Percentiles rank a stretch among this genome's conserved stretches.
Evolutionary conservation across 2,113 vertebrate species (phyloP).

Genomic region (Anolis carolinensis): DNA sequence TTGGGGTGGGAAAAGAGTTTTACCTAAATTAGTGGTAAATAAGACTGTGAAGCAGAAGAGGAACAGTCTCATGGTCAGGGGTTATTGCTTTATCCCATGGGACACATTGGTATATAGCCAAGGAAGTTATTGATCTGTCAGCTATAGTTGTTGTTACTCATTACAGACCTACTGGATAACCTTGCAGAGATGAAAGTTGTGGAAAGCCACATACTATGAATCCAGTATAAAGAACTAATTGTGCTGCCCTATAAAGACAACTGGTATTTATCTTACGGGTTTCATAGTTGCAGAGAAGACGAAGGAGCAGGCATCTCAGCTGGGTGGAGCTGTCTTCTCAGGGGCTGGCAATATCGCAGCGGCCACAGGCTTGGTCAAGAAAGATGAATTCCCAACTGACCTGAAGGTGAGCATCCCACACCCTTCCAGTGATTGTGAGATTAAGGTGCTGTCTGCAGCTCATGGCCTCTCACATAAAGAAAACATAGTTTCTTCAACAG

Average conservation of each 20-base stretch:
- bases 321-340: constrained; percentile 87
- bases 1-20: neutral
- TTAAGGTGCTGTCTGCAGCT: neutral
- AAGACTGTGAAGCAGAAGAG: neutral
- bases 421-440: neutral
- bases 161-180: neutral
- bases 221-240: neutral
- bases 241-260: neutral
- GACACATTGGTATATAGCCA: neutral
- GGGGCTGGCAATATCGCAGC: constrained; percentile 92
- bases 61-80: too few relatives aligned
- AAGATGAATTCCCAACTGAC: constrained; percentile 93
- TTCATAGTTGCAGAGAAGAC: constrained; percentile 95
- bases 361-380: constrained; percentile 94
- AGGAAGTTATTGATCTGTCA: neutral
- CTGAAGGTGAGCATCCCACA: constrained; percentile 83
- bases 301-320: constrained; percentile 87
- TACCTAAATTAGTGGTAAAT: neutral
- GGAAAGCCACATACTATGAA: neutral
- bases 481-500: neutral
- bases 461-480: neutral
- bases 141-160: neutral
- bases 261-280: rapidly evolving
- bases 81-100: neutral
- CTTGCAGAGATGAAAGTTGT: neutral